phyloP scores from a whole-genome alignment of 2,113 vertebrate species.

The Corapipo altera region DNA sequence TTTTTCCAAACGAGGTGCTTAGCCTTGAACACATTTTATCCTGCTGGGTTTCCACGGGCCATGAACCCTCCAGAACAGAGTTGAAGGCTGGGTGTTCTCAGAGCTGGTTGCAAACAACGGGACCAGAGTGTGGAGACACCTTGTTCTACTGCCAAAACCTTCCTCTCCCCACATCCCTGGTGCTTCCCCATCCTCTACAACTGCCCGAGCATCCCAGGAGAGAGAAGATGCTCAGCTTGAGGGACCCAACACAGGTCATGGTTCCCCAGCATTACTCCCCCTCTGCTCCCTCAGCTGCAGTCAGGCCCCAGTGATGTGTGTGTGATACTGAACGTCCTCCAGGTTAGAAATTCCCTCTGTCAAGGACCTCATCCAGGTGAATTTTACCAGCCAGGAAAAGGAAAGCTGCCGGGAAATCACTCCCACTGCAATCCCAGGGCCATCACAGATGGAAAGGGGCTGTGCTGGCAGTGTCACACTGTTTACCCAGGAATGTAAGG shows the following conservation, averaged over 20 bases:
- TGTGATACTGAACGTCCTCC: fast-evolving
- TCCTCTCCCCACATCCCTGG: not conserved
- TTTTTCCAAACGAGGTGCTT: not conserved
- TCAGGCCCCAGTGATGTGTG: not conserved
- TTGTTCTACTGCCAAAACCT: not conserved
- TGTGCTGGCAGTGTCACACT: not conserved
- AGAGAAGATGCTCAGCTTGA: not conserved
- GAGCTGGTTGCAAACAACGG: not conserved
- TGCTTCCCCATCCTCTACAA: not conserved
- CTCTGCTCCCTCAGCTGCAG: not conserved
- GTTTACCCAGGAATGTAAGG: constrained; percentile 27
- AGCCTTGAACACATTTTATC: not conserved
- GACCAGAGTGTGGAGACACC: not conserved
- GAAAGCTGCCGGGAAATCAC: not conserved
- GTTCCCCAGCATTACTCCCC: fast-evolving
- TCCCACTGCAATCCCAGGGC: not conserved
- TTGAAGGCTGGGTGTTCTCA: not conserved
- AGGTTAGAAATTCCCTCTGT: not conserved
- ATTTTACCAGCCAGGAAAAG: not conserved
- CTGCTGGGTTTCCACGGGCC: not conserved
- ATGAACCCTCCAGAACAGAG: not conserved
- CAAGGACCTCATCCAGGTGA: not conserved
- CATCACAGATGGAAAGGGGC: not conserved
- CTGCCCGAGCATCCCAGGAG: not conserved
- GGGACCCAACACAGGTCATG: not conserved